phyloP scores from a whole-genome alignment of 1,140 invertebrate species.

The Spodoptera litura region DNA sequence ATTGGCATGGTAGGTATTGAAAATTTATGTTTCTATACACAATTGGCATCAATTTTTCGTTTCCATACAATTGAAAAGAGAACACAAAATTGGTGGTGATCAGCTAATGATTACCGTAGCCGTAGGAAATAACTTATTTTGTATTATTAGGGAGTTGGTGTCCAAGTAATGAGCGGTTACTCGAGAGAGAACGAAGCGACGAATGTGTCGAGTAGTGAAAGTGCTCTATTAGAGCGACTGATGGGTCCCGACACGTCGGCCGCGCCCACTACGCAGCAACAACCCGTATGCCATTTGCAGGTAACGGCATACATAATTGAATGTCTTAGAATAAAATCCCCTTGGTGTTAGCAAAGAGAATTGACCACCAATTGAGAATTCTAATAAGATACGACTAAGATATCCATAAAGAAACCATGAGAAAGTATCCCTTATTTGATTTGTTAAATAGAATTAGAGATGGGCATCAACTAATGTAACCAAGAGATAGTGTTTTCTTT shows the following conservation, averaged over 20 bases:
- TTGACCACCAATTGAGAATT: too few species aligned
- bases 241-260: constrained; percentile 75
- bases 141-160: constrained; percentile 37
- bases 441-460: too few species aligned
- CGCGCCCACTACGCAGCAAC: constrained; percentile 59
- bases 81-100: too few species aligned
- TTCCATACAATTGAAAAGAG: too few species aligned
- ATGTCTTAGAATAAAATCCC: neutral
- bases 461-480: too few species aligned
- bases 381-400: too few species aligned
- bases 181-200: constrained; percentile 75
- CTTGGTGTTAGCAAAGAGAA: neutral
- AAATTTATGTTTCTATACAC: too few species aligned
- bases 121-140: neutral
- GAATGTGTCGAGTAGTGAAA: constrained; percentile 78
- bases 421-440: too few species aligned
- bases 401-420: too few species aligned
- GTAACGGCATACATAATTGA: constrained; percentile 52
- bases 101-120: too few species aligned
- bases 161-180: constrained; percentile 76
- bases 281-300: constrained; percentile 79
- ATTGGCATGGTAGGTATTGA: neutral
- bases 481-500: too few species aligned
- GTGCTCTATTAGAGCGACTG: constrained; percentile 79
- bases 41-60: too few species aligned